Evolutionary conservation across 2,888 invertebrate species (phyloP), one percentile per base, ranked within the genome.

Genomic region (Drosophila atripex): DNA sequence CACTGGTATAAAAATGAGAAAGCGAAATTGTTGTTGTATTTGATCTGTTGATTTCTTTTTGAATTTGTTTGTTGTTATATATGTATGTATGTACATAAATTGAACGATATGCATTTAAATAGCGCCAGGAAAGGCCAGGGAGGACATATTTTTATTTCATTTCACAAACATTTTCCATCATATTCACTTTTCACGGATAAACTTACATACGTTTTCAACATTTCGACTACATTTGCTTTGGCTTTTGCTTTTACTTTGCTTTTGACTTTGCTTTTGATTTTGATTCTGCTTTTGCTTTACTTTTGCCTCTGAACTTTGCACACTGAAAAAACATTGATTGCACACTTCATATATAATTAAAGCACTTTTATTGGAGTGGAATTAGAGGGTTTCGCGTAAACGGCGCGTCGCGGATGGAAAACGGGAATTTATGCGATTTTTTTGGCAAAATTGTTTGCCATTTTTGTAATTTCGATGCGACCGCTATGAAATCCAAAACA

Each of bases 81-180:
- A n/a, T n/a, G n/a, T n/a, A n/a, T n/a, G n/a, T n/a, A 14, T 38
- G n/a, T 41, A 6, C n/a, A 41, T 41, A 16, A 16, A 41, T 41
- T 41, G 4, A 80, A 78, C 75, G 85, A 86, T 80, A 80, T 80
- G 78, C 79, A 85, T 78, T 52, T 46, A 78, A 78, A 73, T 73
- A 85, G 82, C 66, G 69, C 70, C 18, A n/a, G n/a, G n/a, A 21
- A 21, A 2, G 21, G 4, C 11, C 35, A 7, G 14, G 35, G 35
- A n/a, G 14, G n/a, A 35, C 35, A 32, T 5, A 12, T 5, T 35
- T 35, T 35, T 35, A 5, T 25, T 52, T 30, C 14, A 18, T 25
- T 65, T 65, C 38, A 46, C 25, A 35, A 46, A 21, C 39, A 18
- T 14, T 58, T 55, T 58, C 23, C 50, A 50, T 35, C 32, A n/a